These are phyloP conservation scores for Pollimyrus isidori DNA, from an alignment of 2,113 vertebrate species.

Conservation along the genomic window DNA sequence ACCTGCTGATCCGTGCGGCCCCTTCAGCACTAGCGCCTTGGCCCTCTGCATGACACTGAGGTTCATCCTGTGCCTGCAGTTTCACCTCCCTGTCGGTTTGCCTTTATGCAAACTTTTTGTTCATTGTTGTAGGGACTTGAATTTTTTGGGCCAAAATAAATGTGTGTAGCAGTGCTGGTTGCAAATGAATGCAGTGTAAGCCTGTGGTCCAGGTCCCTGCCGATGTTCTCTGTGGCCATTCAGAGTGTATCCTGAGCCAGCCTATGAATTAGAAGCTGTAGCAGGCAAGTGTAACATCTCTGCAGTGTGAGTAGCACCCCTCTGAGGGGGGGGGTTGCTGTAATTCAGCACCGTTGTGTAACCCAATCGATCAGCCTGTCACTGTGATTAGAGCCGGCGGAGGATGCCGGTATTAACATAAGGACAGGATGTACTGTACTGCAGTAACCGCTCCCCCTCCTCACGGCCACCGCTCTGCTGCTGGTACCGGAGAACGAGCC, in stretches of 20 bases:
- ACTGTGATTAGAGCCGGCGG: slow-evolving; percentile 21
- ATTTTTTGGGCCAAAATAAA: not conserved
- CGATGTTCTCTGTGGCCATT: not conserved
- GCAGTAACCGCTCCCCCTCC: not conserved
- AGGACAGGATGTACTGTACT: slow-evolving; percentile 23
- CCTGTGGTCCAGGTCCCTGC: not conserved
- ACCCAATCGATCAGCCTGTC: slow-evolving; percentile 13
- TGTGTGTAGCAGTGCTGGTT: not conserved
- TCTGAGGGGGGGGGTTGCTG: not conserved
- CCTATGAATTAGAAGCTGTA: not conserved
- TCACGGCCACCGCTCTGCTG: not conserved
- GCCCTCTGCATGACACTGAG: not conserved
- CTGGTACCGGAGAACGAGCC: not conserved
- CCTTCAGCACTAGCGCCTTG: not conserved
- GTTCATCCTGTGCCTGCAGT: not conserved
- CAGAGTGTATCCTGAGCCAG: not conserved
- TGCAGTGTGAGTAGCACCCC: not conserved
- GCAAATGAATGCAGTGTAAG: not conserved
- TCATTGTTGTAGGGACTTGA: not conserved
- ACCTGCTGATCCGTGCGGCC: not conserved
- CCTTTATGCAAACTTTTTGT: not conserved
- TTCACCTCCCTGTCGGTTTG: not conserved
- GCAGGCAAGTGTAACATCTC: not conserved
- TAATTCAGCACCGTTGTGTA: slow-evolving; percentile 19
- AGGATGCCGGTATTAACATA: not conserved